Percentiles rank a stretch among this genome's conserved stretches.
These are phyloP conservation scores for Ephialtes manifestator DNA, from an alignment of 2,888 invertebrate species.

Conservation along the genomic window DNA sequence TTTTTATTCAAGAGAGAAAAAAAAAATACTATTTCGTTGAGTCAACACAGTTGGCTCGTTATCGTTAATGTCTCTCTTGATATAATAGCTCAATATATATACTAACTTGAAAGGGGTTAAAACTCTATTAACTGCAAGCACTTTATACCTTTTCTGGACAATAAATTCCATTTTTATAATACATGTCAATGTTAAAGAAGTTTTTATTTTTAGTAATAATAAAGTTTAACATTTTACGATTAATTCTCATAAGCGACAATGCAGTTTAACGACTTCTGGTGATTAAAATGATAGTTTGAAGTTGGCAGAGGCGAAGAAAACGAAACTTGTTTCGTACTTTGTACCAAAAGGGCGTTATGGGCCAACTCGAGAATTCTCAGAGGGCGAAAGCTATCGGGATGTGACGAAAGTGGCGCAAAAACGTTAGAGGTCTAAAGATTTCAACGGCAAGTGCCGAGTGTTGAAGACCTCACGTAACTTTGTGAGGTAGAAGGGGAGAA, in stretches of 20 bases:
- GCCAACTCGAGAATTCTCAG: conserved; percentile 64
- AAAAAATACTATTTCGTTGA: conserved; percentile 12
- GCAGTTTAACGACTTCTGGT: conserved; percentile 25
- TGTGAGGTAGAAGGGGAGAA: neutral
- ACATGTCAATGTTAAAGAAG: neutral
- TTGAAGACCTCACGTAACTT: conserved; percentile 64
- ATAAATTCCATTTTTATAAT: conserved; percentile 1
- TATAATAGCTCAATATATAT: conserved; percentile 7
- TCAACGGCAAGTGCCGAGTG: conserved; percentile 55
- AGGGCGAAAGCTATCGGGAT: conserved; percentile 61
- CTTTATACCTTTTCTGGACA: neutral
- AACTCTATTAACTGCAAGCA: conserved; percentile 6
- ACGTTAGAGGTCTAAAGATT: conserved; percentile 63
- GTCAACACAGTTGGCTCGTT: conserved; percentile 13
- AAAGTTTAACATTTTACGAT: conserved; percentile 29
- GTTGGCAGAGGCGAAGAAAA: neutral
- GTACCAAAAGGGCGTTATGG: conserved; percentile 62
- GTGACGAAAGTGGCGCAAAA: conserved; percentile 61
- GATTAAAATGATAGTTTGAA: neutral
- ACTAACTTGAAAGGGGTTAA: conserved; percentile 5
- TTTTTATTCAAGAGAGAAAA: neutral
- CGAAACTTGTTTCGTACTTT: conserved; percentile 45
- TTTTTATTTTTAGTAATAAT: conserved; percentile 27
- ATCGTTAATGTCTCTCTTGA: conserved; percentile 24
- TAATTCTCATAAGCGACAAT: conserved; percentile 57